phyloP scores from a whole-genome alignment of 2,888 invertebrate species.

The Protophormia terraenovae region DNA sequence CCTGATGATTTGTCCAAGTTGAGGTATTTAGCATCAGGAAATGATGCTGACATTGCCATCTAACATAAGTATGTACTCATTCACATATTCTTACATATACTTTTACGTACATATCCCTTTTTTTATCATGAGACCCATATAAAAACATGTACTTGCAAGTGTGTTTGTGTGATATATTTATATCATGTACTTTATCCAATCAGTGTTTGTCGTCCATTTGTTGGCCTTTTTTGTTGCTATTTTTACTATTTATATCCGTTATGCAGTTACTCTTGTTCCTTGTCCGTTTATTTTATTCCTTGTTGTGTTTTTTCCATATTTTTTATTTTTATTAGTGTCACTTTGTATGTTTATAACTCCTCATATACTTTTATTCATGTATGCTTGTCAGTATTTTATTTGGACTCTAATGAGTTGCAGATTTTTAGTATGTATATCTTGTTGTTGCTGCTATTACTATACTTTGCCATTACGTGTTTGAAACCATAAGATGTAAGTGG shows the following conservation, averaged over 20 bases:
- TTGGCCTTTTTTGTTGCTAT: slow-evolving; percentile 54
- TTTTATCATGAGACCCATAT: not conserved
- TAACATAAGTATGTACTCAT: slow-evolving; percentile 66
- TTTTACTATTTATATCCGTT: slow-evolving; percentile 57
- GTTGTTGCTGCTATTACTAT: not conserved
- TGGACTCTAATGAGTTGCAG: slow-evolving; percentile 76
- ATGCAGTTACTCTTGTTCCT: slow-evolving; percentile 32
- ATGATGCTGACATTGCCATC: slow-evolving; percentile 80
- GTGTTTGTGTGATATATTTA: slow-evolving; percentile 26
- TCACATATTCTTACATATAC: slow-evolving; percentile 69
- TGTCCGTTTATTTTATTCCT: not conserved
- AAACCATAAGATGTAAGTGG: slow-evolving; percentile 53
- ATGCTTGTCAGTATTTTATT: slow-evolving; percentile 14
- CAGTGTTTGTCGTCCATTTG: slow-evolving; percentile 62
- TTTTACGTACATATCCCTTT: slow-evolving; percentile 35
- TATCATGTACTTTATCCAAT: slow-evolving; percentile 55
- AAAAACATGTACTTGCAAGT: not conserved
- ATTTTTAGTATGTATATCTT: slow-evolving; percentile 54
- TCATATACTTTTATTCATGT: not conserved
- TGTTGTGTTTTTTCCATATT: slow-evolving; percentile 18
- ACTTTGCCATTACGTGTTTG: slow-evolving; percentile 50
- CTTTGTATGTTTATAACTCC: not conserved
- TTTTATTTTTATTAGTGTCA: slow-evolving; percentile 46
- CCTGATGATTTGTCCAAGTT: slow-evolving; percentile 73
- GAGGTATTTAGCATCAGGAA: slow-evolving; percentile 80